Percentiles rank a stretch among this genome's conserved stretches.
phyloP scores from a whole-genome alignment of 92 coral and sea anemone genomes.

The Ricordea florida region DNA sequence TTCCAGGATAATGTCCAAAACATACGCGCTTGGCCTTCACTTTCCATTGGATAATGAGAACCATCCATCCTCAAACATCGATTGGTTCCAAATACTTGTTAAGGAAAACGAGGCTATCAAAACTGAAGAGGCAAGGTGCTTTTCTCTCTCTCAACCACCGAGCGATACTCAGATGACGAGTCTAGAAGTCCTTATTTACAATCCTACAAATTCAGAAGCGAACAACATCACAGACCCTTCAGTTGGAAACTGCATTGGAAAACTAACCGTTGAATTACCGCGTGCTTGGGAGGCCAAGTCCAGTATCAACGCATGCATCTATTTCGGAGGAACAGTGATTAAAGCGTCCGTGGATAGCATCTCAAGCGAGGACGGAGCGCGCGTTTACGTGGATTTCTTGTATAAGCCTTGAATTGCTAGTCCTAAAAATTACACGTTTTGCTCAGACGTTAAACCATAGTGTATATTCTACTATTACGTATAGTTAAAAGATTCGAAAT shows the following conservation, averaged over 20 bases:
- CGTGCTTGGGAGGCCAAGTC: slow-evolving; percentile 42
- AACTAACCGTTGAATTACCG: slow-evolving; percentile 47
- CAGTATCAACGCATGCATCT: slow-evolving; percentile 37
- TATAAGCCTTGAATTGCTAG: no score
- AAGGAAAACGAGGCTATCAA: slow-evolving; percentile 57
- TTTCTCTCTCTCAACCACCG: slow-evolving; percentile 20
- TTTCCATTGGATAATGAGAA: slow-evolving; percentile 21
- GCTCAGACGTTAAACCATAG: no score
- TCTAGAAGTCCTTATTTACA: slow-evolving; percentile 37
- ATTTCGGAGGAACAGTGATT: slow-evolving; percentile 65
- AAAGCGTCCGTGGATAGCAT: slow-evolving; percentile 48
- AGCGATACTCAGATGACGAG: slow-evolving; percentile 37
- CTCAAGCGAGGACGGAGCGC: slow-evolving; percentile 44
- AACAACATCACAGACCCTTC: slow-evolving; percentile 49
- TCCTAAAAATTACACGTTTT: no score
- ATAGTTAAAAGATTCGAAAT: no score
- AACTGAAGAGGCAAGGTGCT: slow-evolving; percentile 37
- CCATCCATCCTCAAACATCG: slow-evolving; percentile 61
- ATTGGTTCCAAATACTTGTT: slow-evolving; percentile 48
- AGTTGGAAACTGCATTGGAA: slow-evolving; percentile 45
- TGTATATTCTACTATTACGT: no score
- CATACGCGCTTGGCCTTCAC: slow-evolving; percentile 40
- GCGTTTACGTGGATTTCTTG: slow-evolving; percentile 9
- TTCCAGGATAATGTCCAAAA: slow-evolving; percentile 56
- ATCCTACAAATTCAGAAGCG: slow-evolving; percentile 23